Base-by-base conservation (phyloP, 2,888 invertebrate species). In the Phania funesta region DNA sequence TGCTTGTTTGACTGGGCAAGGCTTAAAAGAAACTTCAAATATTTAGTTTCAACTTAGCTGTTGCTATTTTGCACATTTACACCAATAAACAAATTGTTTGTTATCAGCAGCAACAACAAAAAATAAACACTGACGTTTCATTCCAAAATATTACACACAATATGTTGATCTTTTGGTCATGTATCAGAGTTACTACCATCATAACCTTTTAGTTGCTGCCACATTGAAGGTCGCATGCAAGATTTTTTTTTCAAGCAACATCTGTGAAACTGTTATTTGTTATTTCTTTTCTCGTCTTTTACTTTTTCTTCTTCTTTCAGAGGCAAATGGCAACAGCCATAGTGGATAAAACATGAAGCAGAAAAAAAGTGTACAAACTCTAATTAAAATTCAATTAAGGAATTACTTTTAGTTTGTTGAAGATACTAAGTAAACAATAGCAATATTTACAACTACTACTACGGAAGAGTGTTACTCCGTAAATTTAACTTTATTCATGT, bases 321-420 rank as follows among this genome's bases (percentile, higher is more conserved):
- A 44, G 68, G 52, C 52, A 76, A 68, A 9, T 29, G 60, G 60
- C 76, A 68, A 62, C 68, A 68, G 68, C 76, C 58, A 60, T 62
- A 68, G 60, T 60, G 44, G 71, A 24, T 50, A 29, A 54, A 58
- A 58, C 52, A 68, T 76, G 22, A 68, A 18, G 8, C 16, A 13
- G 6, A 35, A 65, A 64, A 78, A 81, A 84, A 85, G 81, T 85
- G 78, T n/a, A 64, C 80, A 83, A 85, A 85, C 60, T 84, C 85
- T 85, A 85, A 85, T 85, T 85, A 85, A 85, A 85, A 85, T 85
- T 85, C 85, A 85, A 85, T 85, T 85, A 85, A 83, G 84, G 84
- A 84, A 85, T 85, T 83, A 83, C 76, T 84, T 81, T 80, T 75
- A 79, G 78, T 79, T 79, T 79, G 78, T 48, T 71, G 78, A 79